Base-by-base conservation (phyloP, 2,888 invertebrate species). In the Trachelus tabidus region DNA sequence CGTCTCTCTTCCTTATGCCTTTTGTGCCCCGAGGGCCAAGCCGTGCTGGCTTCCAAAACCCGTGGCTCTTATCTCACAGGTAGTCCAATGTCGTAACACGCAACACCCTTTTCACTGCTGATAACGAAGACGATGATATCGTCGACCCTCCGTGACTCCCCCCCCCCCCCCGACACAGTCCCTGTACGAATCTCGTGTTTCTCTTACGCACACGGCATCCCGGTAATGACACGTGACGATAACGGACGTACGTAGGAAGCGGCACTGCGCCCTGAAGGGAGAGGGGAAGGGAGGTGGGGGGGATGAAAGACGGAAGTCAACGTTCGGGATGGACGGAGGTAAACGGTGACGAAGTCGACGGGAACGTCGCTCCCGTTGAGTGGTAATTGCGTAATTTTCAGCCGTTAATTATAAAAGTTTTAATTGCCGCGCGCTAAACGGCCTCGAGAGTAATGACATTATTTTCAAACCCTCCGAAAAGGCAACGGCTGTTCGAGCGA, bases 401-500 rank as follows among this genome's bases (percentile, higher is more conserved):
- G 40, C 83, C 86, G 83, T 87, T 87, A 88, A 89, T 90, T 89
- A 88, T 82, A 87, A 83, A 90, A 90, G 88, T 90, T 90, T 89
- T 90, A 89, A 90, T 89, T 89, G 86, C 86, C 81, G 82, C 84
- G 83, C 85, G 85, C 81, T 87, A 86, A 89, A 87, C 86, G 83
- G 85, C 84, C 40, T 85, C 83, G 83, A 78, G 35, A 76, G 84
- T 85, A 88, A 89, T 88, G 88, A 89, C 88, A 88, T 89, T 85
- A 87, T 89, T 83, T 71, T 33, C 81, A 40, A 6, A 40, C 15
- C 40, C 40, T 15, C 40, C 71, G 30, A n/a, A 71, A 71, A 71
- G 71, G 30, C 33, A 11, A 30, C 71, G 12, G 30, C 15, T 15
- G 15, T 40, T 6, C 3, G 35, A 40, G 40, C 40, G 40, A 15